Percentiles rank a stretch among this genome's conserved stretches.
These are phyloP conservation scores for Antennarius maculatus DNA, from an alignment of 2,797 vertebrate species.

Conservation along the genomic window DNA sequence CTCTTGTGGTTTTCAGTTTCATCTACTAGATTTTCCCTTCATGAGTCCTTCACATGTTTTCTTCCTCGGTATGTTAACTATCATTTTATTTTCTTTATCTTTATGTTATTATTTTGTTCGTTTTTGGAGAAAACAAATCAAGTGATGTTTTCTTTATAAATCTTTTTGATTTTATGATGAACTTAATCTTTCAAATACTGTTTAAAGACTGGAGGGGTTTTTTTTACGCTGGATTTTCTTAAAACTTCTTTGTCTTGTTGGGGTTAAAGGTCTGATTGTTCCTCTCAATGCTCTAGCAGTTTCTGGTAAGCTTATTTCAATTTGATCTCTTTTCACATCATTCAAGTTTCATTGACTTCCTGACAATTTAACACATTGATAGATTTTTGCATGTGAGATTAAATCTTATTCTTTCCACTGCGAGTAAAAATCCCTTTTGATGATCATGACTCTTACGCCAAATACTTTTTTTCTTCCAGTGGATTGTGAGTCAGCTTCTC, in stretches of 20 bases:
- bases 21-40: background rate
- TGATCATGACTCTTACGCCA: constrained; percentile 7
- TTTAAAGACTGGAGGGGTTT: background rate
- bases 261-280: constrained; percentile 50
- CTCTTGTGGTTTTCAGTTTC: background rate
- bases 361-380: background rate
- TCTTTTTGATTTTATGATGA: too few species aligned
- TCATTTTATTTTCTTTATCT: rapidly evolving
- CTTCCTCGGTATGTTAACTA: constrained; percentile 46
- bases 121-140: background rate
- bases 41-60: background rate
- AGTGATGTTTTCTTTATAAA: too few species aligned
- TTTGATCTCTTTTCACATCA: background rate
- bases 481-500: background rate
- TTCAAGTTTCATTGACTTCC: background rate
- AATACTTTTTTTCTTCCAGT: constrained; percentile 49
- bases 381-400: background rate
- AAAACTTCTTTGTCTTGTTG: background rate
- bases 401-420: background rate
- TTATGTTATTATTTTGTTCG: background rate
- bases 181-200: too few species aligned
- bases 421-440: background rate
- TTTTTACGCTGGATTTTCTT: background rate
- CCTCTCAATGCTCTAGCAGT: background rate
- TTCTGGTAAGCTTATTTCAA: constrained; percentile 15